A percentile compares a stretch with the other conserved stretches of the same genome.
These are phyloP conservation scores for Urocynchramus pylzowi DNA, from an alignment of 2,113 vertebrate species.

Conservation along the genomic window DNA sequence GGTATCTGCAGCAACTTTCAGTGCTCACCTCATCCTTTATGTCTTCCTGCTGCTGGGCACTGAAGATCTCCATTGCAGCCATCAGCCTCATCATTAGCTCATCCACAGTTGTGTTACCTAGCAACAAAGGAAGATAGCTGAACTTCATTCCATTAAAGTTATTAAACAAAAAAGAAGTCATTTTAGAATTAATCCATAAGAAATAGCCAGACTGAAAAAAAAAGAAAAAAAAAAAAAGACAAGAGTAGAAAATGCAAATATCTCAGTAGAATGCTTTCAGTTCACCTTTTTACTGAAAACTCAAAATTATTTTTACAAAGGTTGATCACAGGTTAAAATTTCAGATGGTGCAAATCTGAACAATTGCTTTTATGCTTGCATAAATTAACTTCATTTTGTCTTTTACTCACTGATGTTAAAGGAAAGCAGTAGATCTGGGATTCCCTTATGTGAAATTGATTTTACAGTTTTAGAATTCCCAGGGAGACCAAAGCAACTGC, in stretches of 20 bases:
- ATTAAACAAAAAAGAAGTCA: conserved; percentile 52
- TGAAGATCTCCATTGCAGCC: conserved; percentile 98
- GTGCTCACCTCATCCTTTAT: conserved; percentile 94
- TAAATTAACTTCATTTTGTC: neutral
- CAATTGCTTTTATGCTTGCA: neutral
- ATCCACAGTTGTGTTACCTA: conserved; percentile 98
- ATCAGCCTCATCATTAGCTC: conserved; percentile 99
- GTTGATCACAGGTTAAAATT: neutral
- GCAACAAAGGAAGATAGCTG: conserved; percentile 60
- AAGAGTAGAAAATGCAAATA: conserved; percentile 34
- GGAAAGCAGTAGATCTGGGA: neutral
- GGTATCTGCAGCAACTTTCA: conserved; percentile 14
- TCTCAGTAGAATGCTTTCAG: conserved; percentile 35
- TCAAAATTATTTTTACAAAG: neutral
- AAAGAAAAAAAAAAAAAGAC: neutral
- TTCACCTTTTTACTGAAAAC: conserved; percentile 16
- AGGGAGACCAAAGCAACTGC: neutral
- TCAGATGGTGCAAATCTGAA: neutral
- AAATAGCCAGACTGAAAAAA: conserved; percentile 20
- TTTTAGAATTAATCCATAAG: conserved; percentile 58
- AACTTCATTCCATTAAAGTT: conserved; percentile 54
- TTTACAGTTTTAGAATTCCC: neutral
- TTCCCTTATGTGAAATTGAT: neutral
- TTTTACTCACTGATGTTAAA: neutral
- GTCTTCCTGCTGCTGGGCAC: conserved; percentile 96